These are phyloP conservation scores for Plestiodon gilberti DNA, from an alignment of 2,113 vertebrate species.

Conservation along the genomic window DNA sequence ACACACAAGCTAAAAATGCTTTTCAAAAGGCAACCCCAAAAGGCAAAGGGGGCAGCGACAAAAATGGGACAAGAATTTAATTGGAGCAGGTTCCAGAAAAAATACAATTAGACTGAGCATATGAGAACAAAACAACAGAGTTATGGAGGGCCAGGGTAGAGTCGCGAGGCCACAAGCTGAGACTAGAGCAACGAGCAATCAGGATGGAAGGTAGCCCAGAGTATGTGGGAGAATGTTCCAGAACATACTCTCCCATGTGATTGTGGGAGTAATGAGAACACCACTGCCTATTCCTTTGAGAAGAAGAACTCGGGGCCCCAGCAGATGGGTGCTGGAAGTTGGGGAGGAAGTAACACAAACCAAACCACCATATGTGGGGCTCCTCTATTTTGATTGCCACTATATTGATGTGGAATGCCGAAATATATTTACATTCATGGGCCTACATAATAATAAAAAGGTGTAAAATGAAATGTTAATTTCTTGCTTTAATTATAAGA, in stretches of 20 bases:
- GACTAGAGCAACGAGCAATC: background rate
- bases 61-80: too few species aligned
- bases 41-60: too few species aligned
- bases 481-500: slow-evolving; percentile 32
- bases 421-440: slow-evolving; percentile 22
- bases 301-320: too few species aligned
- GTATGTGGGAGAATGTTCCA: background rate
- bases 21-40: too few species aligned
- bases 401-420: slow-evolving; percentile 24
- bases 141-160: background rate
- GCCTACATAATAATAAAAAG: background rate
- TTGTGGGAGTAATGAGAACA: background rate
- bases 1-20: too few species aligned
- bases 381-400: background rate
- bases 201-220: background rate
- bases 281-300: background rate
- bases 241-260: background rate
- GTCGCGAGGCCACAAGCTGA: background rate
- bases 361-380: background rate
- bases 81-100: too few species aligned
- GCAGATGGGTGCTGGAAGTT: background rate
- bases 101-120: too few species aligned
- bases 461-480: slow-evolving; percentile 21
- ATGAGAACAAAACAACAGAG: too few species aligned
- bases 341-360: too few species aligned